Evolutionary conservation across 2,113 vertebrate species (phyloP), one percentile per base, ranked within the genome.

Genomic region (Macquaria australasica): DNA sequence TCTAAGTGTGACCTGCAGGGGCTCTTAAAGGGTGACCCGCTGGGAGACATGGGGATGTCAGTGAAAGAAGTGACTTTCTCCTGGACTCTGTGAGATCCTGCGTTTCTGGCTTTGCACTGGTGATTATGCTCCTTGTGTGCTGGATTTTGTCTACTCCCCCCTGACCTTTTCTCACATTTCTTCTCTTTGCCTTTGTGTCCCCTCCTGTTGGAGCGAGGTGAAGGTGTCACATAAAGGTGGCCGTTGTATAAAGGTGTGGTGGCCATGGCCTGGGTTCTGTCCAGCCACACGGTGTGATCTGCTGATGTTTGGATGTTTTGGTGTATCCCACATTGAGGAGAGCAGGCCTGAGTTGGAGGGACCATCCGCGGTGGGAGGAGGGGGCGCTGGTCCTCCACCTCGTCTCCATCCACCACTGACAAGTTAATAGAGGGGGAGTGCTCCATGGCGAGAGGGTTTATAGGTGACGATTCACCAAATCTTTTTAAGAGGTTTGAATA

Each of bases 221-320:
- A 91, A 8, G 91, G 51, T 0, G 81, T 56, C 56, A 91, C 41
- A 28, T 91, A 93, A 3, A 92, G 88, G 28, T 92, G 84, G 70
- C 94, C 91, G 3, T 95, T 94, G 93, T 95, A 94, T 20, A 93
- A 43, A n/a, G 91, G 93, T 0, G 77, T 88, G 50, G 91, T 86
- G 70, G 92, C 87, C 86, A 91, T 71, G 83, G 90, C 90, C 76
- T 89, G 93, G 31, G 92, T 90, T 12, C 93, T 62, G 87, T 94
- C 93, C 85, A 93, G 81, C 94, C 93, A 94, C 59, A 89, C 87
- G 1, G 91, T 45, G 74, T 63, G 91, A 23, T 92, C 86, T 0
- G 50, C 34, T 0, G 80, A 41, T 0, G 75, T 62, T 8, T 91
- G 92, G 74, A 91, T 39, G 1, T 81, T 81, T 70, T 83, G 92